Base-by-base conservation (phyloP, 2,113 vertebrate species). In the Oceanites oceanicus region DNA sequence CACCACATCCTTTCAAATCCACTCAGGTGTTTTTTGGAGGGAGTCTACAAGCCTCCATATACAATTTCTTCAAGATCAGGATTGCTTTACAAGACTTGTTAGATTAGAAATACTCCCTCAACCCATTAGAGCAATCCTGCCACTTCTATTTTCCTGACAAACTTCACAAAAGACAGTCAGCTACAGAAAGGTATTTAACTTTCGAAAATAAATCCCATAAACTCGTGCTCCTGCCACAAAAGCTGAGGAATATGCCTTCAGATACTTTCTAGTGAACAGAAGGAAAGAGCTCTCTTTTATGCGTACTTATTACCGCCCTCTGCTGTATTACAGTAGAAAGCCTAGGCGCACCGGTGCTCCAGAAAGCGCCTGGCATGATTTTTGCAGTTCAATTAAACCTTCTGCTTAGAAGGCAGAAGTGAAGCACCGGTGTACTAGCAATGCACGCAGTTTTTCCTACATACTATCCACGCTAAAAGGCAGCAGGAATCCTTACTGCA, bases 151-250 rank as follows among this genome's bases (percentile, higher is more conserved):
- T 70, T 62, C 7, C 58, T 58, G 66, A 32, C 6, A 10, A 63
- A 16, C 14, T 26, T 29, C 80, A 73, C 27, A 11, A 4, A 71
- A 55, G 50, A 3, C 13, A 16, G 49, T 1, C 34, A 42, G 65
- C 42, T 8, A 3, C 29, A 13, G 56, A 47, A 56, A 20, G n/a
- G 7, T 11, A 25, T 0, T 71, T 16, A 38, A 21, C 49, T 40
- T 34, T 3, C 0, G 1, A 11, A 21, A 40, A 9, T 5, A 27
- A 34, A 63, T 0, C 47, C 29, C 59, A 42, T 45, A 8, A 25
- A 63, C 50, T 10, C 3, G 1, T 29, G 15, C 25, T 27, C 34
- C 73, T 4, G 75, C 45, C 56, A 3, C 2, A 1, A 8, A 52
- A 52, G 44, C 42, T 59, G 56, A 10, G 2, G 30, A 44, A 36